A percentile compares a stretch with the other conserved stretches of the same genome.
These are phyloP conservation scores for Semibalanus balanoides DNA, from an alignment of 1,140 invertebrate genomes.

Conservation along the genomic window DNA sequence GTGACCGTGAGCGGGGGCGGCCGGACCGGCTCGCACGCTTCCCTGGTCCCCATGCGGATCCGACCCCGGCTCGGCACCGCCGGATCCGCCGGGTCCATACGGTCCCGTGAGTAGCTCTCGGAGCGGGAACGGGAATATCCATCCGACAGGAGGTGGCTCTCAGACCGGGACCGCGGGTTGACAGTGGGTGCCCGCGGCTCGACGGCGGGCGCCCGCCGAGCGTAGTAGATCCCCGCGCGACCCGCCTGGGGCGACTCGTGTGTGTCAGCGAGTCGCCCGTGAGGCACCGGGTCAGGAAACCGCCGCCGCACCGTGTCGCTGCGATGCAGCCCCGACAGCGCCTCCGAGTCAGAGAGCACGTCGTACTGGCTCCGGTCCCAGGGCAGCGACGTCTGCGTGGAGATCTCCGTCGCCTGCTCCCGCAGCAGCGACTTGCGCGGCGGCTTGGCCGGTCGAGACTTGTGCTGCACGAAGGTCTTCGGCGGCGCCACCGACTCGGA, in stretches of 20 bases:
- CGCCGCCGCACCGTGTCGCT: background rate
- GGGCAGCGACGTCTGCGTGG: background rate
- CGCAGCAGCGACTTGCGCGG: background rate
- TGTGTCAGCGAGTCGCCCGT: background rate
- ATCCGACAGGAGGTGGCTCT: background rate
- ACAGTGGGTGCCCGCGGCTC: background rate
- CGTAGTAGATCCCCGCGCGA: background rate
- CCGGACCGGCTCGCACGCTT: constrained; percentile 8
- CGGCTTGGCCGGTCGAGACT: background rate
- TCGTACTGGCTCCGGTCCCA: background rate
- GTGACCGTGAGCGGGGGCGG: constrained; percentile 16
- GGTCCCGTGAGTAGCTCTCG: background rate
- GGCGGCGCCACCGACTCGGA: background rate
- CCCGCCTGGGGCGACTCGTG: background rate
- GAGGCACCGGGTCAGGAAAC: background rate
- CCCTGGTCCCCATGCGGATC: constrained; percentile 7
- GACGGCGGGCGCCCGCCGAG: no score
- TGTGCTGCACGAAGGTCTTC: background rate
- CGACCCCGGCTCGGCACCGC: background rate
- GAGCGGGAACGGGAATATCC: background rate
- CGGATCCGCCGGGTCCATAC: background rate
- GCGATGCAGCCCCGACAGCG: background rate
- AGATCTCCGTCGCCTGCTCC: background rate
- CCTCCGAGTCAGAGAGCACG: background rate
- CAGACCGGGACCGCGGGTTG: background rate